Base-by-base conservation (phyloP, 2,797 vertebrate species). In the Artibeus lituratus region DNA sequence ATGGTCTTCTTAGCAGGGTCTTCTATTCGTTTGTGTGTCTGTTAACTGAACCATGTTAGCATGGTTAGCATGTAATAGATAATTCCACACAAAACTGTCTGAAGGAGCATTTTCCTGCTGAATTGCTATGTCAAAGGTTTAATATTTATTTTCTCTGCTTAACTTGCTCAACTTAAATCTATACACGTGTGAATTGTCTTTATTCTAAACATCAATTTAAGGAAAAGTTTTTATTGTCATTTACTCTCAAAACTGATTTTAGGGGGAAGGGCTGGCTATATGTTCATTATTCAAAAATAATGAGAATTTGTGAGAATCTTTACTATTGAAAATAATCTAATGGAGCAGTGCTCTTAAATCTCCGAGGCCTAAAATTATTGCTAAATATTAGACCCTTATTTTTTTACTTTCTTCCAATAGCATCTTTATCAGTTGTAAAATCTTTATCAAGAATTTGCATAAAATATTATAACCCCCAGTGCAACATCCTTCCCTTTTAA, bases 141-240 rank as follows among this genome's bases (percentile, higher is more conserved):
- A 70, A 35, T 57, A 37, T 78, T 73, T 89, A n/a, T 51, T 15
- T 77, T 81, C 32, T 51, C 29, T 72, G 84, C n/a, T 57, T 91
- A 92, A 55, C 12, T 92, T 51, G 2, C 26, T 93, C 12, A 78
- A 16, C 55, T 83, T 55, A 89, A 42, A 51, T 59, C 22, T 73
- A 26, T 47, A 44, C 2, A 37, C 37, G 1, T 35, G 5, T 80
- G 51, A 87, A 39, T 65, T 70, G 10, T 15, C 19, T 24, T 90
- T 95, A 86, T 22, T 70, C 21, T 87, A 86, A 89, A 81, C 22
- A 91, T 74, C n/a, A 77, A 29, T 4, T 76, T 95, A 62, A 88
- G 19, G 3, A 53, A 19, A 86, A 80, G 3, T 1, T 86, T 88
- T 86, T 82, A 51, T 42, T 44, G 6, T 5, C 11, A 67, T 32